Conservation (phyloP, 1,140 invertebrate species). For the Drosophila neocordata region DNA sequence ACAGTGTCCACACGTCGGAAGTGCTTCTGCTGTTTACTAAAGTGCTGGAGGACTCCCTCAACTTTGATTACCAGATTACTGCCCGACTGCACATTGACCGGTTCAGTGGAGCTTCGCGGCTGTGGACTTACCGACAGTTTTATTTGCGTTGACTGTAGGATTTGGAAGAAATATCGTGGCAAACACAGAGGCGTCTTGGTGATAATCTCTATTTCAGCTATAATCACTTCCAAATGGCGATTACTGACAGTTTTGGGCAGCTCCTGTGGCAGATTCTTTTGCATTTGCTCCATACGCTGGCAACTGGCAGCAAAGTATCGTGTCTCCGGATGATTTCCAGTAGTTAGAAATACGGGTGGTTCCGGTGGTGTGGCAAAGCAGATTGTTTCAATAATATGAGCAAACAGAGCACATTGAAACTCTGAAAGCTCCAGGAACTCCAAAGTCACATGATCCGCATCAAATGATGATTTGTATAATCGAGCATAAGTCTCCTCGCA, state of each 20-base stretch:
- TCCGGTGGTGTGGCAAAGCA: constrained; percentile 79
- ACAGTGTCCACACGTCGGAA: constrained; percentile 89
- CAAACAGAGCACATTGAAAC: constrained; percentile 75
- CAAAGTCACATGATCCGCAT: constrained; percentile 94
- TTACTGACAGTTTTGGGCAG: constrained; percentile 74
- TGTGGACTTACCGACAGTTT: constrained; percentile 93
- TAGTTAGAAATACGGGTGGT: constrained; percentile 68
- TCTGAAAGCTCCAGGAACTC: constrained; percentile 88
- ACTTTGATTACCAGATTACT: constrained; percentile 93
- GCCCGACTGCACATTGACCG: constrained; percentile 89
- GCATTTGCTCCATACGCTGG: constrained; percentile 70
- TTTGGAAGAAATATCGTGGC: constrained; percentile 95
- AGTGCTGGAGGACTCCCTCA: constrained; percentile 92
- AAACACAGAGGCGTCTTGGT: constrained; percentile 75
- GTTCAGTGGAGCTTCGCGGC: constrained; percentile 89
- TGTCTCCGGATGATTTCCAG: constrained; percentile 76
- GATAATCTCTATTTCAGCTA: constrained; percentile 77
- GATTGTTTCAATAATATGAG: constrained; percentile 78
- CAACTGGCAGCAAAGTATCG: constrained; percentile 69
- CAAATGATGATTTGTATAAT: constrained; percentile 95
- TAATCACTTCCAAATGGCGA: constrained; percentile 74
- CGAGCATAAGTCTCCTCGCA: constrained; percentile 91
- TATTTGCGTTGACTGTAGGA: constrained; percentile 91
- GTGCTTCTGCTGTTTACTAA: constrained; percentile 85
- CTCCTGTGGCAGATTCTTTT: constrained; percentile 70